Base-by-base conservation (phyloP, 2,113 vertebrate genomes). In the Dendropsophus ebraccatus region DNA sequence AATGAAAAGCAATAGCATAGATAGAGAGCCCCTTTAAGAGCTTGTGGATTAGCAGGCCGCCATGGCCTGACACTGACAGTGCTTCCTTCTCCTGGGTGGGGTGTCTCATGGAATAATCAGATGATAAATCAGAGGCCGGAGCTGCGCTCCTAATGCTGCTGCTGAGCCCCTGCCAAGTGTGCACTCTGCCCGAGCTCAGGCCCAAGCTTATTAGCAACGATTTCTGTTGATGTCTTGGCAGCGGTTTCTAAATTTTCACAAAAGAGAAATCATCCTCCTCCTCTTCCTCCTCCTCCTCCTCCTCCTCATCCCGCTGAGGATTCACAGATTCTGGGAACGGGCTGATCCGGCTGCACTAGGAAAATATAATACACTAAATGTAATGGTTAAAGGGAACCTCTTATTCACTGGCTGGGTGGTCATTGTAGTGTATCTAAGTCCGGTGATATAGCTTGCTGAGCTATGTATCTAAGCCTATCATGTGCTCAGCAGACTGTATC, bases 271-370 rank as follows among this genome's bases (percentile, higher is more conserved):
- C 6, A 19, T 69, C 65, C 19, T 35, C 65, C 35, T 69, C 65
- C 3, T 41, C 65, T 35, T 69, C 6, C 19, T 69, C 65, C 9
- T 21, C 65, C 19, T 69, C 65, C 65, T 67, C 65, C 35, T 69
- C 6, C 19, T 69, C 65, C 9, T 21, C 65, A 35, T 69, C 65
- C 65, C 65, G 6, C 65, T 19, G 65, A 37, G 65, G 17, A 35
- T 35, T 69, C 12, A 35, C 65, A 4, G 65, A 37, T 69, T 69
- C 65, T 69, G 65, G 65, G 65, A 69, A 69, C 32, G 62, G 60
- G 62, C 32, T 67, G 62, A 67, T 14, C 62, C 62, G 5, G 19
- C 54, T 4, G 50, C 13, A 16, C 50, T 12, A 35, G 30, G 4
- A 32, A 17, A 10, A 69, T 16, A 32, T 13, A 32, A 21, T 6